Percentiles rank a stretch among this genome's conserved stretches.
Conservation (phyloP, 2,113 vertebrate species). For the Paramisgurnus dabryanus region DNA sequence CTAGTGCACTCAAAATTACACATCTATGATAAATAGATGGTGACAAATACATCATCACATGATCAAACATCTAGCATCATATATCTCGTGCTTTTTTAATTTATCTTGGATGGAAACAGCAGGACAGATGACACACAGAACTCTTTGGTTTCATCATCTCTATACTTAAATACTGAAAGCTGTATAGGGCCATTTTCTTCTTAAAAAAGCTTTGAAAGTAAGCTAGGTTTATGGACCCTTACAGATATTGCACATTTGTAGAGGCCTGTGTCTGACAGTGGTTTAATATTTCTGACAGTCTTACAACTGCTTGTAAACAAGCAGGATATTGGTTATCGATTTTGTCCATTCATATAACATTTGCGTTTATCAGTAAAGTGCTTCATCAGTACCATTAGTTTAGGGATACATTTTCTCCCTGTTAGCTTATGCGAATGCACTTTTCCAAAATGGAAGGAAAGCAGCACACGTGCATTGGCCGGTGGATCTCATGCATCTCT, state of each 20-base stretch:
- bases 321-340: neutral
- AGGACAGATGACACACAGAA: neutral
- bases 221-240: neutral
- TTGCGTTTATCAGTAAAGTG: constrained; percentile 18
- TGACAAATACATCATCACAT: neutral
- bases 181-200: neutral
- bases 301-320: constrained; percentile 19
- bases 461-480: constrained; percentile 24
- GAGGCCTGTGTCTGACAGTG: constrained; percentile 27
- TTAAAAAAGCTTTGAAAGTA: neutral
- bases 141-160: constrained; percentile 41
- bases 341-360: neutral
- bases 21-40: neutral
- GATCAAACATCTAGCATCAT: neutral
- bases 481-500: constrained; percentile 47
- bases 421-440: constrained; percentile 25
- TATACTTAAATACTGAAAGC: neutral
- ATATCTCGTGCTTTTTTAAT: too few species aligned
- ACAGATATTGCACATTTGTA: constrained; percentile 31
- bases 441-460: constrained; percentile 12
- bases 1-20: neutral
- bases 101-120: neutral
- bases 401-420: constrained; percentile 21
- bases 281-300: neutral
- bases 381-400: constrained; percentile 1